phyloP scores from a whole-genome alignment of 2,113 vertebrate genomes.

The Lepisosteus oculatus region DNA sequence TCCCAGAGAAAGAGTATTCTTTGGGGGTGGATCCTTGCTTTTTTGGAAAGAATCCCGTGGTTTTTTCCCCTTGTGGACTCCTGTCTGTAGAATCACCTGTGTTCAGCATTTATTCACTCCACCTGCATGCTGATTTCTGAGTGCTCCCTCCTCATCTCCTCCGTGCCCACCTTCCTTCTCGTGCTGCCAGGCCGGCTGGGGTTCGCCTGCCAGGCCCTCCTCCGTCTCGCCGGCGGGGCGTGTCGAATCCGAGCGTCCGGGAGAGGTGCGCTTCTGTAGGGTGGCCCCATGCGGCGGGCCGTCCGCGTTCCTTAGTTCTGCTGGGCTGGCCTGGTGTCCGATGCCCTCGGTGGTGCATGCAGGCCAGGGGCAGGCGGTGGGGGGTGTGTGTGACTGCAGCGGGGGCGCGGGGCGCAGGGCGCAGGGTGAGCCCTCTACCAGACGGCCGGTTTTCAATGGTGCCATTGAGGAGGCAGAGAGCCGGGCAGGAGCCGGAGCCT shows the following conservation, averaged over 20 bases:
- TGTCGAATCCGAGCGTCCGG: not conserved
- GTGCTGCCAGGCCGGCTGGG: too few relatives aligned
- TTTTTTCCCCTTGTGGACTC: not conserved
- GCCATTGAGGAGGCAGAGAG: constrained; percentile 36
- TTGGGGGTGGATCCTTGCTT: too few relatives aligned
- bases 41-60: too few relatives aligned
- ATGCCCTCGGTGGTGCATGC: too few relatives aligned
- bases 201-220: too few relatives aligned
- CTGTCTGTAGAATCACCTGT: not conserved
- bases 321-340: not conserved
- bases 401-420: too few relatives aligned
- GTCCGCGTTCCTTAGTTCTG: not conserved
- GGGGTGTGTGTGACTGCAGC: constrained; percentile 32
- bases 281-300: not conserved
- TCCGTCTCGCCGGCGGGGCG: too few relatives aligned
- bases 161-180: too few relatives aligned
- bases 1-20: too few relatives aligned
- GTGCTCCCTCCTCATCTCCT: not conserved
- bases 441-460: constrained; percentile 37
- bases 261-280: not conserved
- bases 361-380: too few relatives aligned
- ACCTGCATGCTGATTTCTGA: not conserved
- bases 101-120: not conserved
- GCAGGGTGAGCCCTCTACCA: too few relatives aligned
- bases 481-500: constrained; percentile 3